These are phyloP conservation scores for Coluber constrictor DNA, from an alignment of 2,797 vertebrate species.

Conservation along the genomic window DNA sequence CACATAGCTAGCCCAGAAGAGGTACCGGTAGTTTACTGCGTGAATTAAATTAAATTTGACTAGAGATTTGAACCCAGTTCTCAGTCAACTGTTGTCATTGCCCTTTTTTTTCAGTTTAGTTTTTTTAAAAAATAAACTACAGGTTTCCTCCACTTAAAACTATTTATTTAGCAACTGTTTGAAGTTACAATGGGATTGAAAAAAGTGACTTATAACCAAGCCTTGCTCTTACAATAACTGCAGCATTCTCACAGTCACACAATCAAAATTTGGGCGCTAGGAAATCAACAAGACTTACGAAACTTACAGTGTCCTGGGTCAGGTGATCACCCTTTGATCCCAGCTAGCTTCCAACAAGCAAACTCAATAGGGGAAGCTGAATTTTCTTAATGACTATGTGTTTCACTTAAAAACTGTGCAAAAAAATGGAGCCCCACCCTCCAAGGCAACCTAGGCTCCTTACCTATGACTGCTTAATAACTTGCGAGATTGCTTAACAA, in stretches of 20 bases:
- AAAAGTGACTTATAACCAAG: neutral
- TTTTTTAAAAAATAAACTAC: neutral
- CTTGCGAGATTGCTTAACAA: neutral
- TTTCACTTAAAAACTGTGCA: neutral
- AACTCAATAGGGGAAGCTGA: neutral
- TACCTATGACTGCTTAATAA: neutral
- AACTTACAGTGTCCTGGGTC: neutral
- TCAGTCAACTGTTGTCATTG: neutral
- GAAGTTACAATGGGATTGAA: neutral
- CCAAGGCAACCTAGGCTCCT: neutral
- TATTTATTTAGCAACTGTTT: neutral
- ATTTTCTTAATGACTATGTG: neutral
- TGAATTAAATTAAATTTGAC: neutral
- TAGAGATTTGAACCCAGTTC: neutral
- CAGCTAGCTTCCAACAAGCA: neutral
- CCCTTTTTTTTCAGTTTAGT: neutral
- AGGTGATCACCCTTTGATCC: neutral
- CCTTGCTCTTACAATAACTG: neutral
- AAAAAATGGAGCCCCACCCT: neutral
- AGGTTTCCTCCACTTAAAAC: neutral
- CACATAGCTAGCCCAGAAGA: neutral
- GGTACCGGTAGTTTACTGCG: neutral
- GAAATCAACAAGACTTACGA: neutral
- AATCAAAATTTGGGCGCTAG: neutral
- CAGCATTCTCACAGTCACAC: neutral